Conservation (phyloP, 1,140 invertebrate genomes). For the Diprion similis region DNA sequence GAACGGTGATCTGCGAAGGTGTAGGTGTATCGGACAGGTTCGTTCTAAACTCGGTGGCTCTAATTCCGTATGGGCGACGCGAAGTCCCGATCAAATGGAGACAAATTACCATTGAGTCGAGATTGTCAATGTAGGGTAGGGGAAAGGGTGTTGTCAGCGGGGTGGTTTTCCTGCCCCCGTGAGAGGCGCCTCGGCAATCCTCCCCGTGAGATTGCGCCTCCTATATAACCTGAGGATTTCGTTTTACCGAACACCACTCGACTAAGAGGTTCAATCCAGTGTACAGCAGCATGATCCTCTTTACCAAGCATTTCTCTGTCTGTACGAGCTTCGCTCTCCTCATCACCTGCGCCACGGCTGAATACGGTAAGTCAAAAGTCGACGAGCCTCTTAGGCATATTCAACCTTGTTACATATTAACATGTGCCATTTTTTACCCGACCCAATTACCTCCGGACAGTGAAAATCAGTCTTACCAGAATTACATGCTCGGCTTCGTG, state of each 20-base stretch:
- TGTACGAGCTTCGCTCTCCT: conserved; percentile 28
- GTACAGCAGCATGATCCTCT: conserved; percentile 19
- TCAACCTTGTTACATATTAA: too few relatives aligned
- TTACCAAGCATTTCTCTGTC: conserved; percentile 23
- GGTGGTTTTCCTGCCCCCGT: conserved; percentile 24
- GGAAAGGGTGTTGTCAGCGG: conserved; percentile 21
- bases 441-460: too few relatives aligned
- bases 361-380: conserved; percentile 41
- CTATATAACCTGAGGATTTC: conserved; percentile 41
- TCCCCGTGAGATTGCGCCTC: conserved; percentile 22
- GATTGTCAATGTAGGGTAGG: conserved; percentile 42
- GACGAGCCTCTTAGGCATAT: too few relatives aligned
- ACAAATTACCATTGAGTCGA: conserved; percentile 48
- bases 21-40: too few relatives aligned
- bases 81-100: conserved; percentile 52
- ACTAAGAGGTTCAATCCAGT: conserved; percentile 10
- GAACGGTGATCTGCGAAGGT: too few relatives aligned
- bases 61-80: conserved; percentile 53
- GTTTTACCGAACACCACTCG: conserved; percentile 34
- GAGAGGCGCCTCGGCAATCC: neutral
- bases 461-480: too few relatives aligned
- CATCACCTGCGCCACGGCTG: conserved; percentile 33
- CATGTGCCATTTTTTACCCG: too few relatives aligned
- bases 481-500: too few relatives aligned
- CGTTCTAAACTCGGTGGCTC: neutral